Evolutionary conservation across 2,797 vertebrate genomes (phyloP).

Genomic region (Crenuchus spilurus): DNA sequence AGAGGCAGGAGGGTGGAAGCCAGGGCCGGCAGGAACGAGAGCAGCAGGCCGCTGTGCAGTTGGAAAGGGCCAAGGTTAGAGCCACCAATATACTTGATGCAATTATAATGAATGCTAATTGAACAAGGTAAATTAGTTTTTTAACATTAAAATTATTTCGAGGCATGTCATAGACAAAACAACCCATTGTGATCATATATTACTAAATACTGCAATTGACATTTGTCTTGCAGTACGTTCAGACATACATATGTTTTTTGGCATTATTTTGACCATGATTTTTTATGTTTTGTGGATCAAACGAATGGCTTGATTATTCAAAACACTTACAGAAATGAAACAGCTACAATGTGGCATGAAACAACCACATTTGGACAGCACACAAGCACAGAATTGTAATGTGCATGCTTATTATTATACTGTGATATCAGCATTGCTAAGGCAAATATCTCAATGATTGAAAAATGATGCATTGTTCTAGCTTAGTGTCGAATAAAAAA

Average conservation of each 20-base stretch:
- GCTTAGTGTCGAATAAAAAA: no score
- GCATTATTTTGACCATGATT: background rate
- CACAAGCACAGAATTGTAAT: no score
- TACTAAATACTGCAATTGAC: background rate
- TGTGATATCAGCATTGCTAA: background rate
- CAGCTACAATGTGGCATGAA: no score
- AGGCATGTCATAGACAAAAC: background rate
- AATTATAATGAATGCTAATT: background rate
- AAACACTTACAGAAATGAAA: background rate
- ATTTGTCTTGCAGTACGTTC: background rate
- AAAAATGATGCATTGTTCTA: background rate
- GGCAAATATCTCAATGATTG: background rate
- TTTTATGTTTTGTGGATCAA: background rate
- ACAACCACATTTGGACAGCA: no score
- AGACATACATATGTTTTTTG: background rate
- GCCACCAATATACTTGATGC: slow-evolving; percentile 41
- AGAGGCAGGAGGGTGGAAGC: slow-evolving; percentile 88
- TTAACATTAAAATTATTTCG: no score
- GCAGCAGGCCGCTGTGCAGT: slow-evolving; percentile 90
- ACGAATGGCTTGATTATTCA: background rate
- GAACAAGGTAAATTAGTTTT: no score
- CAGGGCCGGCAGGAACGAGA: slow-evolving; percentile 87
- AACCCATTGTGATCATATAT: background rate
- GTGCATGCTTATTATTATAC: no score
- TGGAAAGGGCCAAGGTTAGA: slow-evolving; percentile 94